Base-by-base conservation (phyloP, 2,888 invertebrate species). In the Campoletis raptor region DNA sequence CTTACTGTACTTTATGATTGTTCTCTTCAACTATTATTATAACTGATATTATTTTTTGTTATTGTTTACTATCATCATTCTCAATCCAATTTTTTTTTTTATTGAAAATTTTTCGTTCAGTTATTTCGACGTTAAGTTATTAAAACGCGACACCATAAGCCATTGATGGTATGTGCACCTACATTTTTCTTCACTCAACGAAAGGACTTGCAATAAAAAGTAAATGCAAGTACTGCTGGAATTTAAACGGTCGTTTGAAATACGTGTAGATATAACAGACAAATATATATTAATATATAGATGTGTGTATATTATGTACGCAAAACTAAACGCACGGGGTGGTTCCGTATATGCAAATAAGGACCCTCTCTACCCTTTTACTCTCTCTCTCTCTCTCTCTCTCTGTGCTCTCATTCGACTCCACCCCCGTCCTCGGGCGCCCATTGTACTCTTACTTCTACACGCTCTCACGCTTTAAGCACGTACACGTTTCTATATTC, bases 401-500 rank as follows among this genome's bases (percentile, higher is more conserved):
- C 88, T 69, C 88, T 86, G 64, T 64, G 84, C 86, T 87, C 85
- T 88, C 83, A 87, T 88, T 86, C 87, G 90, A 91, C 93, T 93
- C 93, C 93, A 93, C 94, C 93, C 92, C 90, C 91, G 88, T 92
- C 93, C 93, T 92, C 91, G 88, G 93, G 94, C 93, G 89, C 89
- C 91, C 92, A 94, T 94, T 94, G 94, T 94, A 88, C 83, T 82
- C 79, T 88, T 80, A 81, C 81, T 81, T 76, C 57, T 37, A 81
- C 57, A n/a, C 57, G 86, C 80, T 86, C 86, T 86, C 86, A 86
- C 86, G 86, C 83, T 86, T 37, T 73, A 67, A 76, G 80, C 81
- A 81, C 80, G 80, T 83, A 81, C 77, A 81, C 66, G 45, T 45
- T 77, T 73, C n/a, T 45, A 18, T 48, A 57, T 48, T 48, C 42